A percentile compares a stretch with the other conserved stretches of the same genome.
phyloP scores from a whole-genome alignment of 2,888 invertebrate genomes.

The Hirtodrosophila alboralis region DNA sequence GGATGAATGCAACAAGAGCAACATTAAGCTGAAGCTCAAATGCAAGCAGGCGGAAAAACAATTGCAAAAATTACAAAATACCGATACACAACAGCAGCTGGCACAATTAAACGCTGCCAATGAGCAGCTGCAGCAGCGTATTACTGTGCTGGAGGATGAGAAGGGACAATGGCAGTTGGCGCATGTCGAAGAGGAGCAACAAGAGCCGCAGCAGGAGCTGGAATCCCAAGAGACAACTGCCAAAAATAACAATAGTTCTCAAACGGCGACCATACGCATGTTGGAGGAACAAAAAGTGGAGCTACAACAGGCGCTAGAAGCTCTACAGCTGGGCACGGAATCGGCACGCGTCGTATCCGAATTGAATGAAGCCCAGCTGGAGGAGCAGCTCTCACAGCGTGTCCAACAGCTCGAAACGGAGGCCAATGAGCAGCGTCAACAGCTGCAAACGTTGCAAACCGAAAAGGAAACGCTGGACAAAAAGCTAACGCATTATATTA shows the following conservation, averaged over 20 bases:
- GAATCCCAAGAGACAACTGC: conserved; percentile 4
- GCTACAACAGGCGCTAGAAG: conserved; percentile 86
- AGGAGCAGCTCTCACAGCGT: conserved; percentile 88
- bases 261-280: conserved; percentile 71
- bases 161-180: conserved; percentile 93
- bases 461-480: conserved; percentile 87
- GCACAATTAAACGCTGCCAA: conserved; percentile 87
- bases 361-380: conserved; percentile 90
- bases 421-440: conserved; percentile 84
- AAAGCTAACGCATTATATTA: conserved; percentile 88
- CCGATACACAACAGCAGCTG: conserved; percentile 88
- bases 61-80: conserved; percentile 87
- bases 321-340: conserved; percentile 85
- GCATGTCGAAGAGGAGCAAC: conserved; percentile 64
- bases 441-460: conserved; percentile 84
- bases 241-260: conserved; percentile 21
- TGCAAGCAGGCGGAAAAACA: conserved; percentile 91
- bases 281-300: conserved; percentile 86
- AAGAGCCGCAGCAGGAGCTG: neutral
- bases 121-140: conserved; percentile 88
- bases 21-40: conserved; percentile 85
- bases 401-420: conserved; percentile 84
- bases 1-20: conserved; percentile 89
- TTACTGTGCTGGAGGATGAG: conserved; percentile 94
- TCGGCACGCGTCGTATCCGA: conserved; percentile 90